Evolutionary conservation across 2,888 invertebrate genomes (phyloP), one percentile per base, ranked within the genome.

Genomic region (Dorcus hopei): DNA sequence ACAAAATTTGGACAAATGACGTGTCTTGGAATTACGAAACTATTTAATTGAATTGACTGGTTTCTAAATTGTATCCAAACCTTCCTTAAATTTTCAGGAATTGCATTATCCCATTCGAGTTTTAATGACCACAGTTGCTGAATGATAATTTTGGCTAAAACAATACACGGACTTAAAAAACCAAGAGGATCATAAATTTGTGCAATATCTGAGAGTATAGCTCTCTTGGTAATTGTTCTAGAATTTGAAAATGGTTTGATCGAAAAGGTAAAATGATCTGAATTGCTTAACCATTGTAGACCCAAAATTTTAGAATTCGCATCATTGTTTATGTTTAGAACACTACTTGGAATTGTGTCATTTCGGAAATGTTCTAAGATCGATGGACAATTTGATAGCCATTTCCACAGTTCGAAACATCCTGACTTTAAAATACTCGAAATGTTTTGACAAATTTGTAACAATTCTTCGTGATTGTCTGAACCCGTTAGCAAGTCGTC

Each of bases 401-500:
- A 65, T 58, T 66, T 65, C n/a, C 57, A 23, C 9, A 64, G 43
- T 14, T 52, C 48, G 43, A 66, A 66, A 26, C 62, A 59, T 11
- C 54, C 55, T 11, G 40, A 38, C n/a, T 52, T 38, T 19, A 65
- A 50, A 19, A 56, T 38, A 6, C 48, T 38, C 2, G 8, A 51
- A 23, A 59, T 9, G 41, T 57, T 9, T 14, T 45, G 39, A 9
- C 41, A 9, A 39, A 51, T n/a, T 42, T 42, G 23, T 14, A 19
- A 38, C 40, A 53, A 19, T 39, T 45, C 59, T 33, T 54, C 48
- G 23, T 53, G 33, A n/a, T 52, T 45, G n/a, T 59, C 48, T 23
- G 40, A 9, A n/a, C 64, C 64, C 9, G 64, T 63, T 26, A 63
- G 14, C 3, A 65, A 9, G 61, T 65, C 65, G 52, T 66, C 65